Base-by-base conservation (phyloP, 1,140 invertebrate genomes). In the Pectinophora gossypiella region DNA sequence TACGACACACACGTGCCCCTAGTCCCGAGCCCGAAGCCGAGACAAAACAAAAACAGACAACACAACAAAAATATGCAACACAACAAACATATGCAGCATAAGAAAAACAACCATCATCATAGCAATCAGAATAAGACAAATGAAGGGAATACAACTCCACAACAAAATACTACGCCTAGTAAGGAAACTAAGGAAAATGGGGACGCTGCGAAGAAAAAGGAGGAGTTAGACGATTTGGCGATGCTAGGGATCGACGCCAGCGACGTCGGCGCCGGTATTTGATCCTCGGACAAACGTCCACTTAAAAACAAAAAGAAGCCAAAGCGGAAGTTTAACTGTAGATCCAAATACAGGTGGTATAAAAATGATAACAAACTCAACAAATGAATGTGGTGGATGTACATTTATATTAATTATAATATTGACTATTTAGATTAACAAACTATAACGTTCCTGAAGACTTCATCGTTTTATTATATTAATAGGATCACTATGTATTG, bases 171-270 rank as follows among this genome's bases (percentile, higher is more conserved):
- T 20, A 13, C 13, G 51, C 20, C 19, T 13, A 35, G 42, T 9
- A 38, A 45, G n/a, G 54, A 61, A 13, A 48, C 44, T 5, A 27
- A 20, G 19, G 42, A 54, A 40, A 20, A 55, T 15, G 36, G 53
- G 9, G 54, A 52, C 1, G 23, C 36, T 0, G 16, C 46, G 1
- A 51, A 47, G 0, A 67, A 49, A 48, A 78, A 75, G 46, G 78
- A 90, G 45, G 90, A 91, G 42, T 66, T 91, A 51, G 92, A 93
- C 36, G 92, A 93, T 56, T 71, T 93, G 48, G 92, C 92, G 2
- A 89, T 93, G 89, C 78, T 93, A 21, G 92, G 92, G 2, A 92
- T 93, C 22, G 92, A 93, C 66, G 91, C 90, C 1, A 90, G 90
- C 44, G 92, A 93, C 72, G 90, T 93, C 64, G 91, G 91, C 7